A percentile compares a stretch with the other conserved stretches of the same genome.
Evolutionary conservation across 2,797 vertebrate genomes (phyloP).

Genomic region (Tinamus major): DNA sequence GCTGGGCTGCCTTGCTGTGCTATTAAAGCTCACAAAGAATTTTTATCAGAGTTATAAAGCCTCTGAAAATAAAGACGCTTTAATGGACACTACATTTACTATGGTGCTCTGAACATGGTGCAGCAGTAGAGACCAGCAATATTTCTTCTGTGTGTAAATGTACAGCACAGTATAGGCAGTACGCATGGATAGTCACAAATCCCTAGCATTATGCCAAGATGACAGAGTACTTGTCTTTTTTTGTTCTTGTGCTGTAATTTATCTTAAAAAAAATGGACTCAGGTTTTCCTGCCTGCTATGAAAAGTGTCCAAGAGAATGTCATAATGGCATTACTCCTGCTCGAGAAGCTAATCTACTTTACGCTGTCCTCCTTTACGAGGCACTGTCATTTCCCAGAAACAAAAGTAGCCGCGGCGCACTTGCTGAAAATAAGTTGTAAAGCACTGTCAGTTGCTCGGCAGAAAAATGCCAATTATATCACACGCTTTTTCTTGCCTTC

Average conservation of each 20-base stretch:
- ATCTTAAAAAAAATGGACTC: constrained; percentile 66
- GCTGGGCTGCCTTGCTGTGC: background rate
- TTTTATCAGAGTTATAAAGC: constrained; percentile 46
- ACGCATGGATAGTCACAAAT: constrained; percentile 54
- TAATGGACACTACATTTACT: constrained; percentile 51
- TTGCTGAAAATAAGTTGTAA: constrained; percentile 69
- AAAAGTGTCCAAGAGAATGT: constrained; percentile 65
- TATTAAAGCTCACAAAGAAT: background rate
- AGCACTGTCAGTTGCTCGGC: constrained; percentile 57
- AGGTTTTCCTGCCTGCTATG: constrained; percentile 33
- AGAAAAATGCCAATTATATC: constrained; percentile 61
- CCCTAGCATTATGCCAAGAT: constrained; percentile 70
- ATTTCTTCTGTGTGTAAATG: constrained; percentile 54
- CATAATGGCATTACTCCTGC: constrained; percentile 68
- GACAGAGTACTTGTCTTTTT: constrained; percentile 75
- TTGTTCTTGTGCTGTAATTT: constrained; percentile 68
- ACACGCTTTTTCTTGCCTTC: constrained; percentile 11
- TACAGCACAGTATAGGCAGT: constrained; percentile 15
- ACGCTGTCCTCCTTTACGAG: constrained; percentile 62
- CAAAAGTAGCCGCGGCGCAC: constrained; percentile 41
- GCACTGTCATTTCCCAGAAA: constrained; percentile 66
- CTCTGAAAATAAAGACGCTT: constrained; percentile 52
- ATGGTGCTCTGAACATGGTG: constrained; percentile 11
- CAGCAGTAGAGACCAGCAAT: constrained; percentile 9
- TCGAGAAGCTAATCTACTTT: constrained; percentile 71